Percentiles rank a stretch among this genome's conserved stretches.
Evolutionary conservation across 2,888 invertebrate genomes (phyloP).

Genomic region (Leptothorax acervorum): DNA sequence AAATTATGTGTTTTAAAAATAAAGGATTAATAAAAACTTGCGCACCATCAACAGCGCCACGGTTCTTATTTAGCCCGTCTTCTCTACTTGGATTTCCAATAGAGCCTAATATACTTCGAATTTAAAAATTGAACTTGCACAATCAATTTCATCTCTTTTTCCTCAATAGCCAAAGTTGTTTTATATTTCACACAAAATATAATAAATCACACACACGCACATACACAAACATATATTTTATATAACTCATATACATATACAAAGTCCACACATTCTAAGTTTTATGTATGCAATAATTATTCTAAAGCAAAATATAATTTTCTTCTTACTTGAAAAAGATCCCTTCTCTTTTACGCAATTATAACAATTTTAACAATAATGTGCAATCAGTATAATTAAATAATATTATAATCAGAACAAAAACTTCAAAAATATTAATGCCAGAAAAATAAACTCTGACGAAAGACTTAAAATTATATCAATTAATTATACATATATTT

Average conservation of each 20-base stretch:
- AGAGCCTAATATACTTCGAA: too few relatives aligned
- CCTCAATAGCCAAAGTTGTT: background rate
- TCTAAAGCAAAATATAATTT: background rate
- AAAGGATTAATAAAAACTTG: too few relatives aligned
- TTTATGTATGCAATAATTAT: background rate
- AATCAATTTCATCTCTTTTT: background rate
- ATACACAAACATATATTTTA: too few relatives aligned
- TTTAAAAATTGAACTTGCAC: background rate
- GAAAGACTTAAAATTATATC: background rate
- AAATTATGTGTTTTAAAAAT: too few relatives aligned
- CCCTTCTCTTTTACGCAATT: background rate
- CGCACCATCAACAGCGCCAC: too few relatives aligned
- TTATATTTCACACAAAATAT: background rate
- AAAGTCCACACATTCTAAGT: too few relatives aligned
- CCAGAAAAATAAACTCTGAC: background rate
- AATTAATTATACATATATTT: conserved; percentile 13
- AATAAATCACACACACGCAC: background rate
- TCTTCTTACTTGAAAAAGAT: background rate
- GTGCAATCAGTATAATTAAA: conserved; percentile 9
- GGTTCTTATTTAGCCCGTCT: too few relatives aligned
- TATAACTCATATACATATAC: background rate
- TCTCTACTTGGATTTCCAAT: too few relatives aligned
- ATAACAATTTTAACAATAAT: background rate
- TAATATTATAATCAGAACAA: background rate
- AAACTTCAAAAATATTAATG: background rate